Evolutionary conservation across 2,888 invertebrate species (phyloP).

Genomic region (Drosophila affinis): DNA sequence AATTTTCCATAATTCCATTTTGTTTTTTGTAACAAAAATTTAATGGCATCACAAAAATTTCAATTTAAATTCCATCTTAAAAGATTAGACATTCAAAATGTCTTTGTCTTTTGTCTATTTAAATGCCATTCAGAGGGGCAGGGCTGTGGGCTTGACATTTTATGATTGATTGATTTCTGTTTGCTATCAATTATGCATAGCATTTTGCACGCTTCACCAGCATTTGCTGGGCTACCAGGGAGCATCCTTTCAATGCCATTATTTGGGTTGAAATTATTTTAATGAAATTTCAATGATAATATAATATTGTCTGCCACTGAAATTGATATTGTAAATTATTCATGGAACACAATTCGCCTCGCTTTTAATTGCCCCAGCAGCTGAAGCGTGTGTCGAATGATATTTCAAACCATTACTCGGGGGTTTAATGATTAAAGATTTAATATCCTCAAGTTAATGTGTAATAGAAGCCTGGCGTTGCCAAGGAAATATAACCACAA

Average conservation of each 20-base stretch:
- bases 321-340: conserved; percentile 62
- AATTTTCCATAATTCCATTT: conserved; percentile 1
- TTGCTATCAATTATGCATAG: conserved; percentile 75
- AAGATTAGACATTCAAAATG: conserved; percentile 44
- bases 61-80: conserved; percentile 48
- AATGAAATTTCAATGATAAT: conserved; percentile 66
- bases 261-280: conserved; percentile 68
- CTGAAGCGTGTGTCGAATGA: conserved; percentile 26
- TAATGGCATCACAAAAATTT: conserved; percentile 38
- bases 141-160: conserved; percentile 57
- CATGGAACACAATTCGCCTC: conserved; percentile 55
- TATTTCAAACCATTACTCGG: conserved; percentile 18
- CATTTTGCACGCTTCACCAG: conserved; percentile 71
- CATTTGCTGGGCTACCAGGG: conserved; percentile 41
- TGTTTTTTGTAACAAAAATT: conserved; percentile 14
- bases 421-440: conserved; percentile 13
- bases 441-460: conserved; percentile 12
- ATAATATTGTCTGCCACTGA: conserved; percentile 46
- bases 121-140: conserved; percentile 7
- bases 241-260: conserved; percentile 26
- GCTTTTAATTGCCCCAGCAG: conserved; percentile 53
- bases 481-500: neutral
- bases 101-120: conserved; percentile 37
- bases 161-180: conserved; percentile 77
- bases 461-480: conserved; percentile 8